Percentiles rank a stretch among this genome's conserved stretches.
phyloP scores from a whole-genome alignment of 2,888 invertebrate species.

The Eristalis pertinax region DNA sequence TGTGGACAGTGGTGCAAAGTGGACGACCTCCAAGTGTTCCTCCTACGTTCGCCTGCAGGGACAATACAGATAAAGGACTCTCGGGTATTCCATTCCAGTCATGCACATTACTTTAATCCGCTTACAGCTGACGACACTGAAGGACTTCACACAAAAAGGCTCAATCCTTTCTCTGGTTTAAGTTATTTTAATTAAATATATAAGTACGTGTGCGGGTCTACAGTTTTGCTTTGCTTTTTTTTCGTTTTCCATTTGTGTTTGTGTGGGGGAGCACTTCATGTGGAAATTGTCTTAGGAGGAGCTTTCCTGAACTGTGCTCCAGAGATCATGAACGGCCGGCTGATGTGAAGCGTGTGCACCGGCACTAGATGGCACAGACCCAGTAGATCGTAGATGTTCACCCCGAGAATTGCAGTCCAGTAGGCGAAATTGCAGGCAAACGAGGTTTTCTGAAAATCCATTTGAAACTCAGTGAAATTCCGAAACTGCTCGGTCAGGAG shows the following conservation, averaged over 20 bases:
- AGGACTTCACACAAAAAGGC: slow-evolving; percentile 42
- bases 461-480: neutral
- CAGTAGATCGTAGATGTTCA: slow-evolving; percentile 74
- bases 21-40: slow-evolving; percentile 60
- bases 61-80: slow-evolving; percentile 48
- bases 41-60: slow-evolving; percentile 8
- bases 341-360: slow-evolving; percentile 74
- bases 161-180: slow-evolving; percentile 51
- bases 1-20: neutral
- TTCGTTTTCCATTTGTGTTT: slow-evolving; percentile 10
- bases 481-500: neutral
- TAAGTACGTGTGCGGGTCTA: neutral
- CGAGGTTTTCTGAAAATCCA: slow-evolving; percentile 28
- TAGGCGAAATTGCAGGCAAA: slow-evolving; percentile 24
- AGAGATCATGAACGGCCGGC: slow-evolving; percentile 73
- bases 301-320: slow-evolving; percentile 57
- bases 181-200: slow-evolving; percentile 70
- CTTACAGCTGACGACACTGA: slow-evolving; percentile 33
- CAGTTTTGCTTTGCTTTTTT: slow-evolving; percentile 9
- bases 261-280: slow-evolving; percentile 10
- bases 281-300: slow-evolving; percentile 39
- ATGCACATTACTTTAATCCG: slow-evolving; percentile 64
- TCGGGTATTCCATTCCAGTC: slow-evolving; percentile 30
- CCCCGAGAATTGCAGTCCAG: slow-evolving; percentile 74
- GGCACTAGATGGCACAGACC: slow-evolving; percentile 75